Evolutionary conservation across 2,113 vertebrate genomes (phyloP).

Genomic region (Perognathus longimembris): DNA sequence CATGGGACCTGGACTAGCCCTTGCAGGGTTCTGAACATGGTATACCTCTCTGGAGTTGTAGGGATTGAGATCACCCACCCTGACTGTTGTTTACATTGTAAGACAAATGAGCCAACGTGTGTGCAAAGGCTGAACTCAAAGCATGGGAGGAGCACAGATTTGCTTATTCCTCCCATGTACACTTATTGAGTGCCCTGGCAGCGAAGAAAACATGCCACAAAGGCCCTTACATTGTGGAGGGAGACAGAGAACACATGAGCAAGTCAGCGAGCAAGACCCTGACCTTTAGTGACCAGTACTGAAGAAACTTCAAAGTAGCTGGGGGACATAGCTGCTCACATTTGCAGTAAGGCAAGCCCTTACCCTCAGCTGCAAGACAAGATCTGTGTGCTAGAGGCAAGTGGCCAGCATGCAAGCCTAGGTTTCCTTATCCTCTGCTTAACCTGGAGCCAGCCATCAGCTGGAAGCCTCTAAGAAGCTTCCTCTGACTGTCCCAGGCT

Average conservation of each 20-base stretch:
- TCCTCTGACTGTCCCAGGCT: background rate
- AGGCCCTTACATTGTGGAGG: no score
- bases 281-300: background rate
- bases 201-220: background rate
- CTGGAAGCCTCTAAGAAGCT: background rate
- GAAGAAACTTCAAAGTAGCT: background rate
- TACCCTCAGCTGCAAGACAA: no score
- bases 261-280: background rate
- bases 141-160: background rate
- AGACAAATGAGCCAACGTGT: background rate
- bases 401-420: background rate
- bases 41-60: background rate
- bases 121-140: background rate
- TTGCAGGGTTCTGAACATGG: background rate
- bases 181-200: rapidly evolving
- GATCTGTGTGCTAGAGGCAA: background rate
- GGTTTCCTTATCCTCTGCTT: background rate
- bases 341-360: background rate
- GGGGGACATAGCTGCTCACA: no score
- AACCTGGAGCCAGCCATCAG: background rate
- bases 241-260: background rate
- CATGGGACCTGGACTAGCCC: rapidly evolving
- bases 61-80: background rate
- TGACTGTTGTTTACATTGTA: background rate
- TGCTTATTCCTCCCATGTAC: rapidly evolving